Percentiles rank a stretch among this genome's conserved stretches.
These are phyloP conservation scores for Corella eumyota DNA, from an alignment of 23 tunicate species.

Conservation along the genomic window DNA sequence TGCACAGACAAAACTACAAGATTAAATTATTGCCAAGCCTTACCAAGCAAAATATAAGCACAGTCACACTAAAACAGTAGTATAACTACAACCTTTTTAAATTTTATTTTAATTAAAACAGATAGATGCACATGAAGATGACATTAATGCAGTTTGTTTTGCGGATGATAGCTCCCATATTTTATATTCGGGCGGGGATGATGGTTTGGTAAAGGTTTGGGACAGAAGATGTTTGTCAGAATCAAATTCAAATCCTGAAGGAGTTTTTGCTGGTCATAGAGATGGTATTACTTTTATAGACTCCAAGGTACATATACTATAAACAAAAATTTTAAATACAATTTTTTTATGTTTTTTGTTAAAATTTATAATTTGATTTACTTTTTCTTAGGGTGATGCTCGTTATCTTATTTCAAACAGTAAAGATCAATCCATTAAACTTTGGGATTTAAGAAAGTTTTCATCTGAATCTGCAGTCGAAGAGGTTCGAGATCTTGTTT, in stretches of 20 bases:
- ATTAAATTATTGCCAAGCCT: too few species aligned
- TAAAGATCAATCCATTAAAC: conserved; percentile 60
- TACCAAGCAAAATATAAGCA: too few species aligned
- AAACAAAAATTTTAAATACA: background rate
- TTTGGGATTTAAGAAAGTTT: conserved; percentile 64
- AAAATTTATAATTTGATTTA: too few species aligned
- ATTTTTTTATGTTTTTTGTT: too few species aligned
- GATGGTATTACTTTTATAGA: conserved; percentile 78
- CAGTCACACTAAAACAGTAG: too few species aligned
- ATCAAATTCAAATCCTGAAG: conserved; percentile 21
- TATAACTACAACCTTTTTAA: too few species aligned
- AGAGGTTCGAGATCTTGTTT: conserved; percentile 16
- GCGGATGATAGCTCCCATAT: conserved; percentile 65
- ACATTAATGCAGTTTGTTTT: conserved; percentile 63
- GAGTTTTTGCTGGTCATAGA: conserved; percentile 51
- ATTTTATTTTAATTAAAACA: too few species aligned
- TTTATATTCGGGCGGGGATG: conserved; percentile 75
- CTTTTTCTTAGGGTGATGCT: conserved; percentile 27
- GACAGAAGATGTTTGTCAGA: conserved; percentile 42
- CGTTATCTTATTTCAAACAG: conserved; percentile 63
- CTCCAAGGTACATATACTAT: conserved; percentile 4
- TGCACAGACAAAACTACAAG: too few species aligned
- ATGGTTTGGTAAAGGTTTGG: conserved; percentile 79
- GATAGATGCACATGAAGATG: conserved; percentile 84
- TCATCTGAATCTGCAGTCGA: conserved; percentile 38